phyloP scores from a whole-genome alignment of 1,140 invertebrate genomes.

The Camponotus floridanus region DNA sequence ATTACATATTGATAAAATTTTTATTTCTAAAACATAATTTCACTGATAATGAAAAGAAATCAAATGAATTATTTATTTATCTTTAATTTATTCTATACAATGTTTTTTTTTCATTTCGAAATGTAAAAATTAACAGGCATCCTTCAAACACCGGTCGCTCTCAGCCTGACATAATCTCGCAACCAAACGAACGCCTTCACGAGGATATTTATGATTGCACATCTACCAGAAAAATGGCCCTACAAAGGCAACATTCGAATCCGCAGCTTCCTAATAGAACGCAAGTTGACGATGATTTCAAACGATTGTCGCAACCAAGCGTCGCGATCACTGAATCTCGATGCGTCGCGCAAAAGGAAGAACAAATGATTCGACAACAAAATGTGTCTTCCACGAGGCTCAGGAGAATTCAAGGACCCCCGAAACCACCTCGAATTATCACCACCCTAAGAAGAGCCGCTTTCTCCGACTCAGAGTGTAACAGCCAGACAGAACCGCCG shows the following conservation, averaged over 20 bases:
- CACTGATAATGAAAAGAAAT: not conserved
- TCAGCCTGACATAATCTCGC: slow-evolving; percentile 61
- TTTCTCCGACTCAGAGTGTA: slow-evolving; percentile 75
- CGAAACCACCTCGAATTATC: slow-evolving; percentile 83
- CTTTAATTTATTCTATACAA: not conserved
- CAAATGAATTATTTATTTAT: not conserved
- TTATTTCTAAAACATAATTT: not conserved
- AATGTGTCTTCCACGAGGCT: slow-evolving; percentile 81
- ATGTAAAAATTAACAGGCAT: slow-evolving; percentile 53
- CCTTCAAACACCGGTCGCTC: slow-evolving; percentile 65
- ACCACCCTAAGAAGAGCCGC: slow-evolving; percentile 79
- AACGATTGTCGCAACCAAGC: slow-evolving; percentile 55
- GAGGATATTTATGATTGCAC: slow-evolving; percentile 61
- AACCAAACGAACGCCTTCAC: slow-evolving; percentile 44
- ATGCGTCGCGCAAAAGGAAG: slow-evolving; percentile 48
- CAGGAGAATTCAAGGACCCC: slow-evolving; percentile 76
- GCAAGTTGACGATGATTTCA: slow-evolving; percentile 59
- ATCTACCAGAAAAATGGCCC: slow-evolving; percentile 16
- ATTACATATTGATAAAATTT: no score
- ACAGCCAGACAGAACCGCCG: slow-evolving; percentile 72
- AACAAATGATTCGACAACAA: slow-evolving; percentile 74
- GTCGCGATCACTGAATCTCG: slow-evolving; percentile 43
- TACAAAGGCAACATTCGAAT: slow-evolving; percentile 82
- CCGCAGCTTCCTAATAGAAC: slow-evolving; percentile 77
- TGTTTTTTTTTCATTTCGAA: not conserved